A percentile compares a stretch with the other conserved stretches of the same genome.
Conservation (phyloP, 2,113 vertebrate genomes). For the Gopherus flavomarginatus region DNA sequence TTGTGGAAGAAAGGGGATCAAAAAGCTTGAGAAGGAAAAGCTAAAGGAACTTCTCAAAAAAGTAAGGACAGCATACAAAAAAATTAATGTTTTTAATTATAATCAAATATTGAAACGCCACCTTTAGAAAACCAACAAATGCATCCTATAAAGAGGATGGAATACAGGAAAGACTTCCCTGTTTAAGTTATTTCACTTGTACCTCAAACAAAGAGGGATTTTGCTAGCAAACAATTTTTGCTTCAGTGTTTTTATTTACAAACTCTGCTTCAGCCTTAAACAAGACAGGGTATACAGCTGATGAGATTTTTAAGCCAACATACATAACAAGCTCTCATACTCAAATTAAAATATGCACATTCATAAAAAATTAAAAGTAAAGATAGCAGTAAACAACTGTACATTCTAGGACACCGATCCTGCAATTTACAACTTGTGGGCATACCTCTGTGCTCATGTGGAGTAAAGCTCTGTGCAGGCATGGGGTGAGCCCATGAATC, state of each 20-base stretch:
- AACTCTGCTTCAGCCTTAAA: background rate
- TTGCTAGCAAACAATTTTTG: constrained; percentile 7
- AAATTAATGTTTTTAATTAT: constrained; percentile 64
- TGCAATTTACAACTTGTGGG: background rate
- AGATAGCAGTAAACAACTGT: constrained; percentile 10
- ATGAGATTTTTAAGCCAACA: background rate
- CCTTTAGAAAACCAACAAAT: constrained; percentile 42
- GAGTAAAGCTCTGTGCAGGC: background rate
- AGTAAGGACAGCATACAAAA: constrained; percentile 63
- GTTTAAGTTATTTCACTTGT: constrained; percentile 10
- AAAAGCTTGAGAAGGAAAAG: constrained; percentile 8
- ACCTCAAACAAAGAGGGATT: background rate
- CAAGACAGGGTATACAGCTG: background rate
- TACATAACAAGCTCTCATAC: background rate
- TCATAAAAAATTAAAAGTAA: constrained; percentile 31
- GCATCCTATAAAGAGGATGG: background rate
- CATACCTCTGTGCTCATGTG: background rate
- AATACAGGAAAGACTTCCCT: constrained; percentile 23
- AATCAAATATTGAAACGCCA: constrained; percentile 50
- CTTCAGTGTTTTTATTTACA: background rate
- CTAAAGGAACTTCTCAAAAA: constrained; percentile 6
- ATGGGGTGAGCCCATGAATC: background rate
- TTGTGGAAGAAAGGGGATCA: background rate
- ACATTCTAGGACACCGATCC: background rate
- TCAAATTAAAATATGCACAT: background rate